Percentiles rank a stretch among this genome's conserved stretches.
Evolutionary conservation across 2,797 vertebrate genomes (phyloP).

Genomic region (Sebastes matsubarae): DNA sequence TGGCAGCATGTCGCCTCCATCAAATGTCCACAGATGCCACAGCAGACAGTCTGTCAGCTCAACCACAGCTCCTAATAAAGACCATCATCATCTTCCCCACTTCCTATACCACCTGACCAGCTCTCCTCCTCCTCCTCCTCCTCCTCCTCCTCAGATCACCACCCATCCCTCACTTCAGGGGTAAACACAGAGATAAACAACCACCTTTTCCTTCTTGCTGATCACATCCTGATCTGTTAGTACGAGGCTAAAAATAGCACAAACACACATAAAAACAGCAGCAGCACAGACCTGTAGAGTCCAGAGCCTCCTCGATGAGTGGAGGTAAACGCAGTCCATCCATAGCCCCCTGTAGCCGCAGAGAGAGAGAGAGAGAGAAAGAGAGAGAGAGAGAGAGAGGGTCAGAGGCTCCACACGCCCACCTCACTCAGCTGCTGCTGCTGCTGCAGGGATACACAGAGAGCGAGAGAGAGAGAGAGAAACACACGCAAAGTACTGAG

Average conservation of each 20-base stretch:
- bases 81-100: conserved; percentile 43
- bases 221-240: conserved; percentile 17
- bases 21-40: conserved; percentile 62
- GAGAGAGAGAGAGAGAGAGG: conserved; percentile 69
- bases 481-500: conserved; percentile 45
- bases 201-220: neutral
- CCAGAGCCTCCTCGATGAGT: conserved; percentile 82
- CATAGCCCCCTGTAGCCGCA: conserved; percentile 74
- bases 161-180: conserved; percentile 23
- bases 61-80: conserved; percentile 46
- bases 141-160: conserved; percentile 35
- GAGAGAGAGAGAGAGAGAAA: conserved; percentile 50
- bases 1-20: conserved; percentile 57
- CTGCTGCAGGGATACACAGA: conserved; percentile 52
- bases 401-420: conserved; percentile 78
- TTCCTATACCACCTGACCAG: conserved; percentile 52
- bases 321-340: conserved; percentile 83
- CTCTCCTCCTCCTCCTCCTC: conserved; percentile 31
- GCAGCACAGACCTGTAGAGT: conserved; percentile 80
- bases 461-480: neutral
- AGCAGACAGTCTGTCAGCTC: conserved; percentile 31
- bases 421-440: conserved; percentile 47
- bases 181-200: conserved; percentile 42
- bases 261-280: conserved; percentile 16
- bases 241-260: conserved; percentile 49